Evolutionary conservation across 2,113 vertebrate genomes (phyloP), one percentile per base, ranked within the genome.

Genomic region (Caranx ignobilis): DNA sequence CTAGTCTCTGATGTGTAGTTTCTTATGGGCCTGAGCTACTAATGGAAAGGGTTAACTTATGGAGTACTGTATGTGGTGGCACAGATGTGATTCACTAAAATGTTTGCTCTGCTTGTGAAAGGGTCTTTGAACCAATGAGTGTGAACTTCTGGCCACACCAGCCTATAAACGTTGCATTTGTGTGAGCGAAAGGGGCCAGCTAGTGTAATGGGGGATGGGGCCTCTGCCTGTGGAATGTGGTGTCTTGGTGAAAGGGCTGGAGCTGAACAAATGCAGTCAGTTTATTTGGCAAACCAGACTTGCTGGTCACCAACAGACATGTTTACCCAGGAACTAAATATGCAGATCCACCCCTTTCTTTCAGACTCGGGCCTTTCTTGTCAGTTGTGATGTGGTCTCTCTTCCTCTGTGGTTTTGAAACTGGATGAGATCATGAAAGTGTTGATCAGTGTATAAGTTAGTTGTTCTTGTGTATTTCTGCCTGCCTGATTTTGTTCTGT

Each of bases 111-210:
- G 87, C 86, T 87, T 90, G 83, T 92, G 93, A 94, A 93, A 92
- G 90, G 84, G 39, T 90, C 92, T 93, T 94, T 94, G 91, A 93
- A 94, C 91, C 92, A 94, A 84, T 87, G 85, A 93, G 91, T 93
- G 90, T 92, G 92, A 93, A 92, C 92, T 93, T 89, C 91, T 93
- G 91, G 92, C 92, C 92, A 89, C 84, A 83, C 68, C 89, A 82
- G 86, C 92, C 91, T 88, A 90, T 94, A 94, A 94, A 93, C 72
- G 88, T 91, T 92, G 91, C 87, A 90, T 93, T 93, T 92, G 90
- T 92, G 84, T 86, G 88, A 92, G 82, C 31, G 81, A 89, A 92
- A 91, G 88, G 91, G 92, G 90, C 84, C 83, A 87, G 86, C 88
- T 76, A 77, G 88, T 88, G 87, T 87, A 87, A 90, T 90, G 90